phyloP scores from a whole-genome alignment of 2,113 vertebrate genomes.

The Elgaria multicarinata region DNA sequence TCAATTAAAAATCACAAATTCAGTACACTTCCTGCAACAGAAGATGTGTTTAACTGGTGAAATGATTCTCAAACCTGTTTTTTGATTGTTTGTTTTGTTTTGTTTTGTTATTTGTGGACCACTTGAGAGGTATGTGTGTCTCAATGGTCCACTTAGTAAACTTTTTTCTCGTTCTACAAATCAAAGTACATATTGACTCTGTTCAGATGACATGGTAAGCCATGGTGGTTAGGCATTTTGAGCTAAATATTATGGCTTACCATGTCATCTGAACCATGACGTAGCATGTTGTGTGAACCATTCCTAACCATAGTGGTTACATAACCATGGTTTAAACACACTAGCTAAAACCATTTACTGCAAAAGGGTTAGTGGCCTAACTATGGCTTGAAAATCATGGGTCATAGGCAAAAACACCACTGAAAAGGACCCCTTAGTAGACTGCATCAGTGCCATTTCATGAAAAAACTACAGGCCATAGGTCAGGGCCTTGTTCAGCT shows the following conservation, averaged over 20 bases:
- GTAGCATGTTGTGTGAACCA: too few relatives aligned
- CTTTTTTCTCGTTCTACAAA: not conserved
- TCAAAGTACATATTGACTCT: not conserved
- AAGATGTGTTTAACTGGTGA: not conserved
- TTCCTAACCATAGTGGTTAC: too few relatives aligned
- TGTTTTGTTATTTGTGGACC: not conserved
- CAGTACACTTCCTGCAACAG: not conserved
- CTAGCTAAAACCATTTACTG: too few relatives aligned
- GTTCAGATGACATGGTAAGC: too few relatives aligned
- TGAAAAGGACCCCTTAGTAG: not conserved
- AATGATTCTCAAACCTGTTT: not conserved
- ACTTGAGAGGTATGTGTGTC: not conserved
- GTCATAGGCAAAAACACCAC: not conserved
- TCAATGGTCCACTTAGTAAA: not conserved
- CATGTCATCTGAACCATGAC: too few relatives aligned
- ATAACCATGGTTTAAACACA: too few relatives aligned
- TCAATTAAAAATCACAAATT: not conserved
- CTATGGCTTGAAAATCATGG: not conserved
- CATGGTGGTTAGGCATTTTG: too few relatives aligned
- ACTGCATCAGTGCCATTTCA: too few relatives aligned
- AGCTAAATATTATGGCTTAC: too few relatives aligned
- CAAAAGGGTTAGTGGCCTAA: too few relatives aligned
- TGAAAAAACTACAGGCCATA: not conserved
- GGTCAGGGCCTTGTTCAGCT: too few relatives aligned
- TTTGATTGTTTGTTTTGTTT: too few relatives aligned